phyloP scores from a whole-genome alignment of 2,113 vertebrate genomes.

The Ameiurus melas region DNA sequence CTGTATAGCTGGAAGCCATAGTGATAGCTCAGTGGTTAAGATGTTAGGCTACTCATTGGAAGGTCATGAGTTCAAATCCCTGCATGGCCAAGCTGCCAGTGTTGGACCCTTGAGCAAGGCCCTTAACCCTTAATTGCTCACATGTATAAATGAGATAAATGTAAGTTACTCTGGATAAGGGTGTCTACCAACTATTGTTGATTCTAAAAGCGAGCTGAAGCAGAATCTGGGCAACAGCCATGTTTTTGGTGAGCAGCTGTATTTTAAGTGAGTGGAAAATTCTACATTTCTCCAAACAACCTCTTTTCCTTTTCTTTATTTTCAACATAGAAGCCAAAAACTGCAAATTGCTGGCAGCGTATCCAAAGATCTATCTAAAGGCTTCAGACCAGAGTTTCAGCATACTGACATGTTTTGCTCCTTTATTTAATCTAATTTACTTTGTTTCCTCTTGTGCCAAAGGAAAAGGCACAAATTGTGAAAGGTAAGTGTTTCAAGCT shows the following conservation, averaged over 20 bases:
- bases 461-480: not conserved
- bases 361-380: not conserved
- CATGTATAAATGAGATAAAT: too few species aligned
- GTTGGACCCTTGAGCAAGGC: too few species aligned
- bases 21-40: too few species aligned
- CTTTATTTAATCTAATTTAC: not conserved
- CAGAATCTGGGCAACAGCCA: not conserved
- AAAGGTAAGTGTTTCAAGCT: not conserved
- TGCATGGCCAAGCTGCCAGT: too few species aligned
- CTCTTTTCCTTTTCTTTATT: not conserved
- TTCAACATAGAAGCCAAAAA: not conserved
- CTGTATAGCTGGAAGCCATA: not conserved
- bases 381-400: not conserved
- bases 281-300: not conserved
- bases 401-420: not conserved
- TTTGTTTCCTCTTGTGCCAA: not conserved
- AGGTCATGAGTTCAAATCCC: too few species aligned
- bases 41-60: too few species aligned
- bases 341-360: not conserved
- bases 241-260: not conserved
- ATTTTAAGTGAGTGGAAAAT: not conserved
- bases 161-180: too few species aligned
- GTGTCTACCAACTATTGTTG: too few species aligned
- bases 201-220: too few species aligned
- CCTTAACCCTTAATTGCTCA: too few species aligned